Evolutionary conservation across 2,888 invertebrate species (phyloP).

Genomic region (Trichogramma dendrolimi): DNA sequence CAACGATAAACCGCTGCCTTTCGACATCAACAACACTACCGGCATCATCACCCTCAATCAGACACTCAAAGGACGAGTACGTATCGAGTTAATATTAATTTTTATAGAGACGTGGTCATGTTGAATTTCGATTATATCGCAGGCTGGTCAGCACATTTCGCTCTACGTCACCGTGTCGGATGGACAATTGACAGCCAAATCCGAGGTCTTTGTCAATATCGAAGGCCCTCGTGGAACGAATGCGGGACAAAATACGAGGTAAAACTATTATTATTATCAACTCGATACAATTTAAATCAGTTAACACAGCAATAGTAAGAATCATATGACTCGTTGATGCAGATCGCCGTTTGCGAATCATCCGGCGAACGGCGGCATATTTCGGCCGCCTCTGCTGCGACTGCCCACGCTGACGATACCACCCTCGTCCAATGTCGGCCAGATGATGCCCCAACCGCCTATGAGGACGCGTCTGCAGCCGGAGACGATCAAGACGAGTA

Average conservation of each 20-base stretch:
- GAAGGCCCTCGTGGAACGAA: constrained; percentile 49
- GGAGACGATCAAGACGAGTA: constrained; percentile 28
- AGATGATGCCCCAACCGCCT: background rate
- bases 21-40: constrained; percentile 69
- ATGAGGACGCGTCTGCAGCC: constrained; percentile 19
- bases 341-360: constrained; percentile 32
- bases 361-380: constrained; percentile 37
- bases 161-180: constrained; percentile 67
- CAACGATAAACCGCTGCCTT: constrained; percentile 59
- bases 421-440: constrained; percentile 1
- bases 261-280: constrained; percentile 2
- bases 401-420: constrained; percentile 40
- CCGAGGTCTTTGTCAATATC: constrained; percentile 66
- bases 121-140: constrained; percentile 37
- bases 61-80: constrained; percentile 71
- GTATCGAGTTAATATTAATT: constrained; percentile 34
- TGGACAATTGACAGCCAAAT: constrained; percentile 63
- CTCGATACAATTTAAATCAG: background rate
- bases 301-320: background rate
- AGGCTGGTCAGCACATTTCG: constrained; percentile 66
- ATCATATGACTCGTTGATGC: background rate
- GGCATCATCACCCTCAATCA: constrained; percentile 78
- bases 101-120: background rate
- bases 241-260: constrained; percentile 35
- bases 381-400: constrained; percentile 41